These are phyloP conservation scores for Melanostoma scalare DNA, from an alignment of 2,888 invertebrate genomes.

Conservation along the genomic window DNA sequence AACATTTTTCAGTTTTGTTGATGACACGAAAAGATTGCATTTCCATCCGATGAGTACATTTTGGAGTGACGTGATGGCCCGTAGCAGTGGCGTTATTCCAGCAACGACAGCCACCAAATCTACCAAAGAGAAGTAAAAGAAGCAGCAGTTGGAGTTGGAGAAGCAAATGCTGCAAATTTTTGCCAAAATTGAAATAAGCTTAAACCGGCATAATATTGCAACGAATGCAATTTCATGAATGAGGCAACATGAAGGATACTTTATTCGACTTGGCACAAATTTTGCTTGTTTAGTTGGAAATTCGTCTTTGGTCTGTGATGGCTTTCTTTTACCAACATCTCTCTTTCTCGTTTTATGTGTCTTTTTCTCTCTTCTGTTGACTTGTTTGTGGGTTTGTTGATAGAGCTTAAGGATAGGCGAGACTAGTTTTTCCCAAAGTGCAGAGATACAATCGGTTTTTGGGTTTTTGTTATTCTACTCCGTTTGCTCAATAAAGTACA, in stretches of 20 bases:
- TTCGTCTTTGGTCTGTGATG: slow-evolving; percentile 56
- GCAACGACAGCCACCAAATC: slow-evolving; percentile 53
- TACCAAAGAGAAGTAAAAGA: slow-evolving; percentile 8
- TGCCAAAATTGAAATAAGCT: slow-evolving; percentile 73
- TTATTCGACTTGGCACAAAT: slow-evolving; percentile 65
- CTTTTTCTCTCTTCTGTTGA: slow-evolving; percentile 26
- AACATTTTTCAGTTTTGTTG: slow-evolving; percentile 70
- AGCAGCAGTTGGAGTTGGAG: slow-evolving; percentile 8
- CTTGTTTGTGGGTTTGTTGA: slow-evolving; percentile 55
- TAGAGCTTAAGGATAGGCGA: slow-evolving; percentile 32
- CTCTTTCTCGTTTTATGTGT: background rate
- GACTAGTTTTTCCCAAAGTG: slow-evolving; percentile 19
- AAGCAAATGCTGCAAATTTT: slow-evolving; percentile 64
- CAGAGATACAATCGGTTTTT: no score
- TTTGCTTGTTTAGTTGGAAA: slow-evolving; percentile 72
- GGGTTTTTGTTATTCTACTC: no score
- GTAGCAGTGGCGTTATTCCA: slow-evolving; percentile 69
- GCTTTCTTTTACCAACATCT: slow-evolving; percentile 38
- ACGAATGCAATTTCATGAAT: slow-evolving; percentile 67
- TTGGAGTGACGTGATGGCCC: slow-evolving; percentile 71
- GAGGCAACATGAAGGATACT: slow-evolving; percentile 61
- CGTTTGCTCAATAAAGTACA: no score
- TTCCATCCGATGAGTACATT: slow-evolving; percentile 71
- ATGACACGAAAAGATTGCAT: slow-evolving; percentile 73
- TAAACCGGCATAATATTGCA: slow-evolving; percentile 69